Conservation (phyloP, 2,888 invertebrate genomes). For the Plusia festucae region DNA sequence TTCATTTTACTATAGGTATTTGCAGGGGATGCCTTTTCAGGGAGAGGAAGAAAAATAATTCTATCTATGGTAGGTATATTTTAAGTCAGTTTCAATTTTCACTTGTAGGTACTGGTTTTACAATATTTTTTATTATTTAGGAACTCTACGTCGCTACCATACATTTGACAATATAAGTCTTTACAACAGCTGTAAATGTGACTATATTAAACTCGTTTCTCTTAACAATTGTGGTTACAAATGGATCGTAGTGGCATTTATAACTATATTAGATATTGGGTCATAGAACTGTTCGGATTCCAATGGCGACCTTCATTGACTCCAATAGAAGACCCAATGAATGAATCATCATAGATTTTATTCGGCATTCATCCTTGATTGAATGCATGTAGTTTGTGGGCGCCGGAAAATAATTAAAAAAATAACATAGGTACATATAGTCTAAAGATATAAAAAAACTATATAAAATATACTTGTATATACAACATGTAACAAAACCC, state of each 20-base stretch:
- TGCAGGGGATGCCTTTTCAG: not conserved
- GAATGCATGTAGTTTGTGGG: constrained; percentile 37
- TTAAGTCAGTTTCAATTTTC: too few relatives aligned
- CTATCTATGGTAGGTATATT: too few relatives aligned
- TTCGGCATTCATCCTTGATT: constrained; percentile 48
- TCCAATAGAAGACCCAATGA: constrained; percentile 35
- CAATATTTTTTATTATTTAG: too few relatives aligned
- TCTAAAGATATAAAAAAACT: too few relatives aligned
- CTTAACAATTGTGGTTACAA: constrained; percentile 8
- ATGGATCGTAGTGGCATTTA: constrained; percentile 29
- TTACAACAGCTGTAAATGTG: not conserved
- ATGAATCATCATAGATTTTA: constrained; percentile 47
- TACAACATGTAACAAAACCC: too few relatives aligned
- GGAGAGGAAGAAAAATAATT: not conserved
- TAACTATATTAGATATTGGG: constrained; percentile 36
- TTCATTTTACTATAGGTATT: constrained; percentile 43
- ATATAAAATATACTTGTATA: too few relatives aligned
- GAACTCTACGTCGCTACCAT: too few relatives aligned
- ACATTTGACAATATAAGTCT: not conserved
- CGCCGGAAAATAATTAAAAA: too few relatives aligned
- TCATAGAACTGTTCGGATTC: constrained; percentile 43
- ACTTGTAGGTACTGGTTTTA: too few relatives aligned
- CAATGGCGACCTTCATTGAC: constrained; percentile 54
- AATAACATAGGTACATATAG: too few relatives aligned
- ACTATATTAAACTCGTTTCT: not conserved